These are phyloP conservation scores for Drosophila mauritiana DNA, from an alignment of 1,140 invertebrate species.

Conservation along the genomic window DNA sequence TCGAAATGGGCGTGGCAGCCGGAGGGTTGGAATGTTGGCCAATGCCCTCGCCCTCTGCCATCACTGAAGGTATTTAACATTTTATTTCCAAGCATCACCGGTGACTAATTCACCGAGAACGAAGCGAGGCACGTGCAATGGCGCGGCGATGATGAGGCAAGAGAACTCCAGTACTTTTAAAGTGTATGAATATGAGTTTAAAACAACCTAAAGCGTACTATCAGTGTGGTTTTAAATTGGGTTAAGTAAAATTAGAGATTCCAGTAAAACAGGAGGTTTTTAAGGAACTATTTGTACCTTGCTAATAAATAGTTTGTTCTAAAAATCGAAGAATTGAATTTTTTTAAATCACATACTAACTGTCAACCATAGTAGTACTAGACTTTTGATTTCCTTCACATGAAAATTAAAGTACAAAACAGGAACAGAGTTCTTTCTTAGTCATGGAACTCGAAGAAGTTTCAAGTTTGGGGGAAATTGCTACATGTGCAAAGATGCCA, in stretches of 20 bases:
- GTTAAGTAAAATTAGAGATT: too few species aligned
- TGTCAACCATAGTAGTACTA: not conserved
- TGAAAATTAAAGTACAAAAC: not conserved
- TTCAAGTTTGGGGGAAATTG: not conserved
- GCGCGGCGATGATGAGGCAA: conserved; percentile 32
- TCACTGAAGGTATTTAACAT: conserved; percentile 30
- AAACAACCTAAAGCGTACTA: too few species aligned
- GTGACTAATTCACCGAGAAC: conserved; percentile 62
- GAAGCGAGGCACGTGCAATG: conserved; percentile 57
- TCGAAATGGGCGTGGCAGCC: conserved; percentile 9
- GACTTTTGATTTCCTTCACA: not conserved
- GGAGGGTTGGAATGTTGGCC: conserved; percentile 34
- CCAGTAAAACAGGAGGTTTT: too few species aligned
- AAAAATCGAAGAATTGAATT: too few species aligned
- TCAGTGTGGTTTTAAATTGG: too few species aligned
- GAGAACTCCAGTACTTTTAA: not conserved
- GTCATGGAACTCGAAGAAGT: not conserved
- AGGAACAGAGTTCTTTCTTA: not conserved
- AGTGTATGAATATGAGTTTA: too few species aligned
- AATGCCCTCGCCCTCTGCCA: conserved; percentile 28
- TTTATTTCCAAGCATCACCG: conserved; percentile 58
- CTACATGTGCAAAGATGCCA: conserved; percentile 23
- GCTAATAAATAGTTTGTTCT: too few species aligned
- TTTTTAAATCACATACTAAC: too few species aligned
- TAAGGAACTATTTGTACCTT: too few species aligned